phyloP scores from a whole-genome alignment of 2,888 invertebrate species.

The Microplitis manilae region DNA sequence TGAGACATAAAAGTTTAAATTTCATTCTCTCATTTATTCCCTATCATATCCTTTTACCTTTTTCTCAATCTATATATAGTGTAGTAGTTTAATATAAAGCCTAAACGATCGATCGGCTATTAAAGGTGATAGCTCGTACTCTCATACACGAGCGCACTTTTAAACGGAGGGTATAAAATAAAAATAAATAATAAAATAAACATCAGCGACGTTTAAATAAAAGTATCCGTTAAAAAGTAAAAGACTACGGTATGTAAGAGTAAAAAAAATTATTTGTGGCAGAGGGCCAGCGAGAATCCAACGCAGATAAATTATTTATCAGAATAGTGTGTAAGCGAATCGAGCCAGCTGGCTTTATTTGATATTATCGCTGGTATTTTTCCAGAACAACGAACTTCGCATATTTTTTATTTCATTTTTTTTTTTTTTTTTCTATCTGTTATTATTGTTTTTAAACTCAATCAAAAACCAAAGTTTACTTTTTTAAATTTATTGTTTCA shows the following conservation, averaged over 20 bases:
- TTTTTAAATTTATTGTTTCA: too few relatives aligned
- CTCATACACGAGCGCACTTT: not conserved
- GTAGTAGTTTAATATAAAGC: slow-evolving; percentile 3
- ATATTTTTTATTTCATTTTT: not conserved
- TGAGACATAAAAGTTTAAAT: slow-evolving; percentile 35
- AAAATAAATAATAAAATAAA: slow-evolving; percentile 46
- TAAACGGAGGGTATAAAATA: slow-evolving; percentile 1
- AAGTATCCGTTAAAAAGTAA: slow-evolving; percentile 32
- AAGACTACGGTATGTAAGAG: slow-evolving; percentile 8
- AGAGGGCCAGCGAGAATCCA: slow-evolving; percentile 58
- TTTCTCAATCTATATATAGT: slow-evolving; percentile 23
- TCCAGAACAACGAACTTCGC: slow-evolving; percentile 8
- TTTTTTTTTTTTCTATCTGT: slow-evolving; percentile 8
- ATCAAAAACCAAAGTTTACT: not conserved
- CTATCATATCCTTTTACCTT: slow-evolving; percentile 15
- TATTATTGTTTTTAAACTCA: not conserved
- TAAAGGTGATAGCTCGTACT: slow-evolving; percentile 34
- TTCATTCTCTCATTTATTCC: slow-evolving; percentile 28
- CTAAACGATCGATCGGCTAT: slow-evolving; percentile 35
- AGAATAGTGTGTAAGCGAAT: slow-evolving; percentile 58
- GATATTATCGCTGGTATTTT: slow-evolving; percentile 28
- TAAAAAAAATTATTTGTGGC: slow-evolving; percentile 56
- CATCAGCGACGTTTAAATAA: slow-evolving; percentile 32
- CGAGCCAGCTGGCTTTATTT: slow-evolving; percentile 21
- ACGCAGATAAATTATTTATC: slow-evolving; percentile 64